These are phyloP conservation scores for Oxygymnocypris stewartii DNA, from an alignment of 2,113 vertebrate genomes.

Conservation along the genomic window DNA sequence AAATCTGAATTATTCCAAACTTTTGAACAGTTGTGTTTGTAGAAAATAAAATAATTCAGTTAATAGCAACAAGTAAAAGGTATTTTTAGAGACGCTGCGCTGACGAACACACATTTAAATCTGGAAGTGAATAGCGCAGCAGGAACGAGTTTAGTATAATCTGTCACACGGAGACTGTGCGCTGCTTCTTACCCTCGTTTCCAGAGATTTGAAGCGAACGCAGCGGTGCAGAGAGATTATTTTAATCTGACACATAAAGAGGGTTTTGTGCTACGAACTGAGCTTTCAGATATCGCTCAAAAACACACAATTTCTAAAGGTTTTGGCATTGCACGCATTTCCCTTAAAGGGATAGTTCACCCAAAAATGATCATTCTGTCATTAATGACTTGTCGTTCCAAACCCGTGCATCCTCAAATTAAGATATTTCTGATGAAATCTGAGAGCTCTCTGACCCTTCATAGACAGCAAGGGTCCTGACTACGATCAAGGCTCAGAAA, in stretches of 20 bases:
- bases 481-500: too few relatives aligned
- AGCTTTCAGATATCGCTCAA: neutral
- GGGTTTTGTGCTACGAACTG: constrained; percentile 46
- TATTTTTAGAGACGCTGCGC: neutral
- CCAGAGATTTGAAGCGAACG: neutral
- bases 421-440: too few relatives aligned
- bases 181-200: neutral
- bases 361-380: too few relatives aligned
- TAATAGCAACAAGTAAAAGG: neutral
- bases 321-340: neutral
- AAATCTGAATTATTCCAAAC: neutral
- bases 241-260: neutral
- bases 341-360: neutral
- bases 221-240: constrained; percentile 5
- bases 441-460: too few relatives aligned
- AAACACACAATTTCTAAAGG: neutral
- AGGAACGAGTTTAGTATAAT: constrained; percentile 10
- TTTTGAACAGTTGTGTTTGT: neutral
- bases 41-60: neutral
- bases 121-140: neutral
- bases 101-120: neutral
- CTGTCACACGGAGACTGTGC: neutral
- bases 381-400: too few relatives aligned
- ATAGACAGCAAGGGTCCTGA: too few relatives aligned
- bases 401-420: too few relatives aligned